Evolutionary conservation across 2,888 invertebrate genomes (phyloP), one percentile per base, ranked within the genome.

Genomic region (Siphlonurus alternatus): DNA sequence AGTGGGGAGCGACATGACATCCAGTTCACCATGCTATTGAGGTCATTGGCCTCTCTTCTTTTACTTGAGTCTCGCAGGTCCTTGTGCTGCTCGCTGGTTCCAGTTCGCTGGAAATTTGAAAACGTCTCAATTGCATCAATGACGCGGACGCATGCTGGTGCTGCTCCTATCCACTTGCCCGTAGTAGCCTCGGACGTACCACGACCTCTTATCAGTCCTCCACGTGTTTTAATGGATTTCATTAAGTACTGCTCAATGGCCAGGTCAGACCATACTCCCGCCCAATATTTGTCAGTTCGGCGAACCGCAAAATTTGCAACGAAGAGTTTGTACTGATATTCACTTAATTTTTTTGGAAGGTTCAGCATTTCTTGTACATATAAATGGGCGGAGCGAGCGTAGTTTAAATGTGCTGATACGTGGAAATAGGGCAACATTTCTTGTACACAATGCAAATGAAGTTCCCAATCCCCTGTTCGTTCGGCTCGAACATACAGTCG

Each of bases 391-490:
- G 66, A 60, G 61, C 67, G 65, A 10, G 67, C 67, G 61, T 66
- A 67, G 19, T 53, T 63, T 25, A 69, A 67, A 64, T 70, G 70
- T 2, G 68, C 70, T 23, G 66, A 64, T 38, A 71, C 67, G 66
- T 70, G 69, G 59, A 72, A 70, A 54, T 65, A 68, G 25, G 70
- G 69, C 54, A 70, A 64, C 69, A 70, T 71, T 53, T 65, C 63
- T 64, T 67, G 62, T 25, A 69, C 67, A 59, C 64, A 67, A 25
- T 64, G 51, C 15, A 69, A 59, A 63, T 69, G 66, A 20, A 68
- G 61, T 18, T 66, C 54, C 68, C 68, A 70, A 66, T 69, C 61
- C 1, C 67, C 68, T 51, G 63, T 59, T n/a, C 68, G 25, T 56
- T 67, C 68, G 56, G 68, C 67, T 25, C 65, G 59, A 53, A 68